Base-by-base conservation (phyloP, 1,140 invertebrate genomes). In the Drosophila ercepeae region DNA sequence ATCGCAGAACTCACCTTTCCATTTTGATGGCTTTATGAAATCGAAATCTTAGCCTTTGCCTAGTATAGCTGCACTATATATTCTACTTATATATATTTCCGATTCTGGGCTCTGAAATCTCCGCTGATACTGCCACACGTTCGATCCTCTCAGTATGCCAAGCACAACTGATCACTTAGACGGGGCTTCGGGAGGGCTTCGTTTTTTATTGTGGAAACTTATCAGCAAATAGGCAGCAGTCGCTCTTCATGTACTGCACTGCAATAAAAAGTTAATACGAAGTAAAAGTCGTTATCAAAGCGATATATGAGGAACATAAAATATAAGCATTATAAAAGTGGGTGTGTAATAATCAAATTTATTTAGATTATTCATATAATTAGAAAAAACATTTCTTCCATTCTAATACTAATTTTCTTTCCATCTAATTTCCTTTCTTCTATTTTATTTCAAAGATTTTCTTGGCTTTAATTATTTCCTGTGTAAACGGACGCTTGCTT, bases 1-100 rank as follows among this genome's bases (percentile, higher is more conserved):
- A 16, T 57, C 19, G 2, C 39, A 44, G 8, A 27, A 2, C 3
- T 34, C 59, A 84, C 79, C 81, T 84, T 59, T 79, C 79, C 79
- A 84, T 84, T 42, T 55, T 64, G 13, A 13, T 27, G 23, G 23
- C 9, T 50, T 36, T 39, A n/a, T 11, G 23, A 52, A 41, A 29
- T 19, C 29, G 60, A 14, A n/a, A 16, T 36, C 34, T n/a, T 25
- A 64, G 42, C 60, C 46, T 67, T 13, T 67, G 32, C 23, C 53
- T 64, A 64, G 45, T 65, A 67, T 67, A 67, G 34, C 48, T 68
- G 60, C 61, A 68, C 64, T 67, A 45, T 65, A 65, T 67, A 68
- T 46, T 52, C 52, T 65, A 48, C 44, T 29, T 34, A 13, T 21
- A 19, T 58, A 14, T 9, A 13, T 36, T n/a, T 32, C 5, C 21